Base-by-base conservation (phyloP, 2,113 vertebrate species). In the Etia nguti region DNA sequence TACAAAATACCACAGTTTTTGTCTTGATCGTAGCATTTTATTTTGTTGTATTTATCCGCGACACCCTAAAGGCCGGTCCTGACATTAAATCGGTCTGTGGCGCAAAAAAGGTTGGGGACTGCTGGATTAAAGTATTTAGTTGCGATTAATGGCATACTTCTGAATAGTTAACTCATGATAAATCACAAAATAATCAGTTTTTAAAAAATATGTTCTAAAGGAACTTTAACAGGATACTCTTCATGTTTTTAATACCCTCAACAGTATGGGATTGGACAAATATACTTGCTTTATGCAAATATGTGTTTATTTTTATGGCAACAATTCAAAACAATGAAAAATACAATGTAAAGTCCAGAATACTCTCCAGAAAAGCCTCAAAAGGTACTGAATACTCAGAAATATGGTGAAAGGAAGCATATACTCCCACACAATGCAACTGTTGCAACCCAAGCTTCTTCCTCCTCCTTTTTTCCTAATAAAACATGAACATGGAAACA, bases 181-280 rank as follows among this genome's bases (percentile, higher is more conserved):
- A 62, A 62, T 34, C 0, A 5, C 59, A 62, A 62, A 62, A 34
- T 62, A 6, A 60, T 2, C 16, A 2, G 10, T 4, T 16, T 16
- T 9, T 0, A 1, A 55, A 36, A 7, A 52, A 60, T 6, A 9
- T 36, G 16, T 36, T 62, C 16, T 62, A 62, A 62, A 62, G 16
- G 10, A 62, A 62, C 31, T 62, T 62, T 62, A n/a, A n/a, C n/a
- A 62, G 59, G 18, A 62, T 62, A 62, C 59, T 62, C 29, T 62
- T 62, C 59, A 36, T n/a, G 59, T 36, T 62, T 62, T 10, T n/a
- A 62, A 62, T 62, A 62, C 31, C 59, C 1, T 62, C 2, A 62
- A n/a, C 59, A 36, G 31, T 62, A 62, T 36, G 59, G 31, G 10
- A 36, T 29, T 62, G 2, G 31, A 62, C 59, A 62, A 62, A 62